A percentile compares a stretch with the other conserved stretches of the same genome.
phyloP scores from a whole-genome alignment of 2,113 vertebrate species.

The Platycercus adscitus region DNA sequence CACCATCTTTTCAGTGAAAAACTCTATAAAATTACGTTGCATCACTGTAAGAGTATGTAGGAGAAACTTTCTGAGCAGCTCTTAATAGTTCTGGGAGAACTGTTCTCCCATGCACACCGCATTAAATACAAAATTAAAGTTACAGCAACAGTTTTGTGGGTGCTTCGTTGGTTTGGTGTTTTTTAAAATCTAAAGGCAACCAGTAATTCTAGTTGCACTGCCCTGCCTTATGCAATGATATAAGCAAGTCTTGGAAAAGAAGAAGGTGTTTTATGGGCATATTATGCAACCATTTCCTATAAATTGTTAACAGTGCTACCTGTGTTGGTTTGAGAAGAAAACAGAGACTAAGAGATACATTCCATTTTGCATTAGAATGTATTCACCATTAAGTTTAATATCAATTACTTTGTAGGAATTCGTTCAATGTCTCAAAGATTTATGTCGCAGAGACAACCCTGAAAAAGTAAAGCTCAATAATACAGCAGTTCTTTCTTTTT shows the following conservation, averaged over 20 bases:
- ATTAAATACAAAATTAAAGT: not conserved
- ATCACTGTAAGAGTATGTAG: not conserved
- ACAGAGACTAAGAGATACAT: not conserved
- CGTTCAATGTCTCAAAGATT: not conserved
- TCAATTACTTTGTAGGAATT: not conserved
- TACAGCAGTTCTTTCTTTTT: not conserved
- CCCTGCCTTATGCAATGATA: not conserved
- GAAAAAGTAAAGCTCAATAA: not conserved
- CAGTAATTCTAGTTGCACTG: slow-evolving; percentile 31
- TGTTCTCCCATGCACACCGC: not conserved
- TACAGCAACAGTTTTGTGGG: not conserved
- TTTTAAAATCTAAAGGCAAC: not conserved
- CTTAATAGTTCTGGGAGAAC: not conserved
- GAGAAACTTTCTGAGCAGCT: not conserved
- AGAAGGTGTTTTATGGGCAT: not conserved
- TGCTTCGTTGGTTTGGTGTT: not conserved
- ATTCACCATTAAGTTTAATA: not conserved
- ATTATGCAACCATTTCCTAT: slow-evolving; percentile 23
- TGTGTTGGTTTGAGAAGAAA: not conserved
- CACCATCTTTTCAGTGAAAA: not conserved
- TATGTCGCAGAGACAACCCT: not conserved
- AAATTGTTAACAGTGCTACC: not conserved
- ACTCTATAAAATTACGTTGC: not conserved
- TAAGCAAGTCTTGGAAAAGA: not conserved
- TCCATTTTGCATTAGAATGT: not conserved